A percentile compares a stretch with the other conserved stretches of the same genome.
phyloP scores from a whole-genome alignment of 2,113 vertebrate species.

The Cacatua alba region DNA sequence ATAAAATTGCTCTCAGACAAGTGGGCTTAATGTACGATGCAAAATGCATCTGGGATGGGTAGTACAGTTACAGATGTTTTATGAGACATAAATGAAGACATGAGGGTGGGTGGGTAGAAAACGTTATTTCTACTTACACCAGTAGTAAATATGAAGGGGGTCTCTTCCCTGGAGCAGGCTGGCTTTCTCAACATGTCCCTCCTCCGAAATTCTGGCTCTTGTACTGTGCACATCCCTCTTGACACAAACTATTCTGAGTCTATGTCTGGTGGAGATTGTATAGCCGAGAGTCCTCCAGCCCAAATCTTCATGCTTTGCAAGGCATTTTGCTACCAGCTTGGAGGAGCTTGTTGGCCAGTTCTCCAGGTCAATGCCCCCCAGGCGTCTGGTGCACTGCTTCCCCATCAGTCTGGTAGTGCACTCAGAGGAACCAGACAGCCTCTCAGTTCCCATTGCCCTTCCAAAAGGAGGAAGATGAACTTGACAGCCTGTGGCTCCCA shows the following conservation, averaged over 20 bases:
- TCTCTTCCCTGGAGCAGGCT: neutral
- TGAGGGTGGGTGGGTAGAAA: neutral
- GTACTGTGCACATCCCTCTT: neutral
- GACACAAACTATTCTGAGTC: neutral
- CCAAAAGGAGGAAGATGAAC: neutral
- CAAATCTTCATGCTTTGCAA: neutral
- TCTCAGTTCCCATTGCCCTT: neutral
- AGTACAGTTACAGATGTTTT: neutral
- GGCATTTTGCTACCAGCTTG: neutral
- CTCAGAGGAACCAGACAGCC: neutral
- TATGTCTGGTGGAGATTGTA: neutral
- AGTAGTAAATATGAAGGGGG: neutral
- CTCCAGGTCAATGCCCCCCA: accelerated
- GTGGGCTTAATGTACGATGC: neutral
- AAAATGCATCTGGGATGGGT: neutral
- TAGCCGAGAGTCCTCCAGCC: neutral
- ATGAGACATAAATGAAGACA: neutral
- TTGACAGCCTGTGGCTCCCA: accelerated
- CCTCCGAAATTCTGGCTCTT: neutral
- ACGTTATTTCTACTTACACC: neutral
- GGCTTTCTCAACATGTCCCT: neutral
- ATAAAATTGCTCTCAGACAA: neutral
- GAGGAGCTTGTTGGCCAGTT: accelerated
- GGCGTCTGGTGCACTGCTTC: neutral
- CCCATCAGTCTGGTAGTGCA: neutral